A percentile compares a stretch with the other conserved stretches of the same genome.
phyloP scores from a whole-genome alignment of 2,888 invertebrate species.

The Trichopoda pennipes region DNA sequence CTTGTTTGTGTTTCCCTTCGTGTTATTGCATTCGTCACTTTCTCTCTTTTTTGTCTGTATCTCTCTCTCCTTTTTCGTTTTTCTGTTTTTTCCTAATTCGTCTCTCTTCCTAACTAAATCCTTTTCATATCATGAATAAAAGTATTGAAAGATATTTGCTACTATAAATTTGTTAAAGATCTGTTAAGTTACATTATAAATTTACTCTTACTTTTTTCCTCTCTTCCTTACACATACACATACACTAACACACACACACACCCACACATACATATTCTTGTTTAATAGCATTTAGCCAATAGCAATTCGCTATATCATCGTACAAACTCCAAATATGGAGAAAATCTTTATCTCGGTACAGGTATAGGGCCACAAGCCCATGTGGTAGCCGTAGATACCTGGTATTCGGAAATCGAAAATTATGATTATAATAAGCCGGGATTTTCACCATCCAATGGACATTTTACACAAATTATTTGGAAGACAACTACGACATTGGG shows the following conservation, averaged over 20 bases:
- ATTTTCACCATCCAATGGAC: slow-evolving; percentile 87
- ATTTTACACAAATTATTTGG: slow-evolving; percentile 94
- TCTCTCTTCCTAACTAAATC: too few species aligned
- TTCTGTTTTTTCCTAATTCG: too few species aligned
- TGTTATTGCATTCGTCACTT: too few species aligned
- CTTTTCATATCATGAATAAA: too few species aligned
- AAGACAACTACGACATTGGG: slow-evolving; percentile 88
- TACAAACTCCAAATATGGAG: slow-evolving; percentile 89
- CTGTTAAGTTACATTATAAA: too few species aligned
- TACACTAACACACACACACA: background rate
- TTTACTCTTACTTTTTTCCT: background rate
- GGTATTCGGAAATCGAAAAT: slow-evolving; percentile 88
- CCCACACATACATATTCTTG: background rate
- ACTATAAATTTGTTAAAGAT: too few species aligned
- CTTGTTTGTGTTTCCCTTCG: too few species aligned
- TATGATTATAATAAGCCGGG: slow-evolving; percentile 85
- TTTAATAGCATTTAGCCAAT: slow-evolving; percentile 59
- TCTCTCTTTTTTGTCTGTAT: too few species aligned
- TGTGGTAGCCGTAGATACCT: slow-evolving; percentile 88
- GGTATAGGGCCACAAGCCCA: slow-evolving; percentile 85
- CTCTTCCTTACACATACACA: background rate
- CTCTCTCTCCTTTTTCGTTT: too few species aligned
- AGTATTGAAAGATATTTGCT: too few species aligned
- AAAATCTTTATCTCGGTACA: slow-evolving; percentile 90
- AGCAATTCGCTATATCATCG: slow-evolving; percentile 82